A percentile compares a stretch with the other conserved stretches of the same genome.
These are phyloP conservation scores for Rana temporaria DNA, from an alignment of 2,113 vertebrate genomes.

Conservation along the genomic window DNA sequence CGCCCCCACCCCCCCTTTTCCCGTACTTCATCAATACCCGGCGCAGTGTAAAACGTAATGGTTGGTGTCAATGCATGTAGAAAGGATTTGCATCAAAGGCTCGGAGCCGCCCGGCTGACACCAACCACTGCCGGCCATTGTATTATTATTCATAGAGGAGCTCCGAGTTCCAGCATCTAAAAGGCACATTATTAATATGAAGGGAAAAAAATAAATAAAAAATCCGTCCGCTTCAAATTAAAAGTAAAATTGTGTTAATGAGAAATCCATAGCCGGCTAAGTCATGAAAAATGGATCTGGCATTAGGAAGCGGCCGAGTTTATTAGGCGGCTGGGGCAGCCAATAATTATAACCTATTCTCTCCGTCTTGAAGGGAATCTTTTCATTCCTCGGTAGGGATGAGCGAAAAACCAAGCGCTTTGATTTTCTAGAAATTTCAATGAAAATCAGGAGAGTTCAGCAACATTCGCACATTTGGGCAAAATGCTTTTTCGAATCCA, in stretches of 20 bases:
- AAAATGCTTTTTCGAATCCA: too few relatives aligned
- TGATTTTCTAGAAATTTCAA: too few relatives aligned
- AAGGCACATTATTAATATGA: neutral
- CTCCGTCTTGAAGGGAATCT: neutral
- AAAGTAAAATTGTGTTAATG: constrained; percentile 46
- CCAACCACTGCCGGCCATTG: neutral
- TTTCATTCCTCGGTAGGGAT: too few relatives aligned
- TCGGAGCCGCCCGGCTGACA: neutral
- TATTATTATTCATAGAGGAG: constrained; percentile 14
- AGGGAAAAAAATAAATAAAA: too few relatives aligned
- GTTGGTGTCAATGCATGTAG: neutral
- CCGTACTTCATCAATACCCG: neutral
- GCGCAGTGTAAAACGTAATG: neutral
- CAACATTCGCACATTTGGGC: too few relatives aligned
- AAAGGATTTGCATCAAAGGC: neutral
- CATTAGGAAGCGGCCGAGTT: constrained; percentile 15
- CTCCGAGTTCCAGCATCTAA: constrained; percentile 24
- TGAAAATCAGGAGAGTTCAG: too few relatives aligned
- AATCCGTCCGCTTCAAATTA: constrained; percentile 38
- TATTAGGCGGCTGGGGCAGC: constrained; percentile 15
- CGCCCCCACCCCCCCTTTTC: too few relatives aligned
- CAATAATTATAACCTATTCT: constrained; percentile 6
- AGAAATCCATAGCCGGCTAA: constrained; percentile 32
- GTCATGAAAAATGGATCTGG: constrained; percentile 45
- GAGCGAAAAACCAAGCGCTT: too few relatives aligned